Base-by-base conservation (phyloP, 2,888 invertebrate species). In the Tipula confusa region DNA sequence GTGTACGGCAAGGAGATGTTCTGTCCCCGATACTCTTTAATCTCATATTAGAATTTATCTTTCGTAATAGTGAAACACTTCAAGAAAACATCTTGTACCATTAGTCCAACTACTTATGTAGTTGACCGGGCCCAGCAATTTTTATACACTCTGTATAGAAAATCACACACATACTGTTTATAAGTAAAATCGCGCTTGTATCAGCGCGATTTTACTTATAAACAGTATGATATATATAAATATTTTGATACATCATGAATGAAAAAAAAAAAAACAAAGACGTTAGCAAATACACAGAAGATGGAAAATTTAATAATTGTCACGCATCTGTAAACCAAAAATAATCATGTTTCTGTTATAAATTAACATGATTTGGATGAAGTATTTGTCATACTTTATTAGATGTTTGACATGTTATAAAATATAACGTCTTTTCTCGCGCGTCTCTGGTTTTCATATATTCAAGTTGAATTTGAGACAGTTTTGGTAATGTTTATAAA, bases 291-390 rank as follows among this genome's bases (percentile, higher is more conserved):
- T 18, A 64, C 24, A 24, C 24, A 64, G 18, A 64, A 64, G 64
- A 64, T 7, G 64, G 64, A 64, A 64, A 24, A 64, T 64, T 64
- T 64, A 64, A 64, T 64, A 24, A 24, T 64, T 64, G 64, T 64
- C 64, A 64, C 24, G 64, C 64, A 64, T 64, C 64, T 64, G 64
- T 64, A 64, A 64, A 64, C 64, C 64, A 64, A 64, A 64, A 64
- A 64, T 64, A 64, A 64, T 64, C 64, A 64, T 64, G 64, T 64
- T 64, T 64, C 24, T 64, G 24, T 64, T 43, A 43, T 43, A 43
- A 43, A 43, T 43, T 64, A 64, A 64, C 64, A 64, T 64, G 64
- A 64, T 64, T 64, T 64, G 64, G 64, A 24, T 64, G 64, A 24
- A 64, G 24, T 64, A 64, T 64, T 64, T 64, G 64, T 64, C 64